phyloP scores from a whole-genome alignment of 2,888 invertebrate species.

The Antitype chi region DNA sequence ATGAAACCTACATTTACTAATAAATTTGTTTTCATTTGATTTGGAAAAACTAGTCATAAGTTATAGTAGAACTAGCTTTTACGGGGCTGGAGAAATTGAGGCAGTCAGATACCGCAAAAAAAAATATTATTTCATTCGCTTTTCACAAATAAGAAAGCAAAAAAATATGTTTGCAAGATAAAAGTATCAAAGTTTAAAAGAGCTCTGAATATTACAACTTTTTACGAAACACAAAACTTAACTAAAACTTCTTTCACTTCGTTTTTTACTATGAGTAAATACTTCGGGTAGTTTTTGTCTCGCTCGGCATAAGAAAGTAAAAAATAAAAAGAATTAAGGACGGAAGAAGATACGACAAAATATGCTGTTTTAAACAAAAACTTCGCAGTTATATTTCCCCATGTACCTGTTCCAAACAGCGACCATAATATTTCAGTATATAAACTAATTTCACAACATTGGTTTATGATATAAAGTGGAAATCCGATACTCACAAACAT shows the following conservation, averaged over 20 bases:
- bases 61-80: neutral
- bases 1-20: too few relatives aligned
- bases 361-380: neutral
- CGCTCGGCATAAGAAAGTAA: too few relatives aligned
- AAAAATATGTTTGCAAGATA: too few relatives aligned
- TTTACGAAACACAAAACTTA: neutral
- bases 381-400: neutral
- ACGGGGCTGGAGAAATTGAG: neutral
- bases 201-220: neutral
- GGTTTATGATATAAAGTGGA: constrained; percentile 11
- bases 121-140: too few relatives aligned
- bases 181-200: neutral
- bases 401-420: neutral
- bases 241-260: neutral
- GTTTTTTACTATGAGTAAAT: neutral
- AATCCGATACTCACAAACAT: constrained; percentile 18
- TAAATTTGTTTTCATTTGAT: too few relatives aligned
- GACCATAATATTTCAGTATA: neutral
- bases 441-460: constrained; percentile 10
- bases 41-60: too few relatives aligned
- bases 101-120: too few relatives aligned
- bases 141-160: too few relatives aligned
- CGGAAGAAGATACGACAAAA: neutral
- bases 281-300: too few relatives aligned
- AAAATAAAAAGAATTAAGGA: too few relatives aligned